Percentiles rank a stretch among this genome's conserved stretches.
Evolutionary conservation across 2,113 vertebrate genomes (phyloP).

Genomic region (Procavia capensis): DNA sequence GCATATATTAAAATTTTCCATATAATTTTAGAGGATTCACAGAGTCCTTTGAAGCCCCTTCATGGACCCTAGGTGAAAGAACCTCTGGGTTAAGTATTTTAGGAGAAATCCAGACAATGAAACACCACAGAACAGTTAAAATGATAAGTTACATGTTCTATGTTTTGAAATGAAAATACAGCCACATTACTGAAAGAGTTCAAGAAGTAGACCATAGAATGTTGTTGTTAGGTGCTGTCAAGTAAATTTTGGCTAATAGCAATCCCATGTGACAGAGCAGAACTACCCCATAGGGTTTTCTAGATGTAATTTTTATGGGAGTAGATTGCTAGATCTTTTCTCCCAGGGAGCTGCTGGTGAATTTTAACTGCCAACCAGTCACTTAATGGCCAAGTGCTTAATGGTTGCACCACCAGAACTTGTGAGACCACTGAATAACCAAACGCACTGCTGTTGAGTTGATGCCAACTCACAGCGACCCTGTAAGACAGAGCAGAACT

Average conservation of each 20-base stretch:
- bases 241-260: neutral
- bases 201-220: conserved; percentile 32
- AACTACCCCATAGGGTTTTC: neutral
- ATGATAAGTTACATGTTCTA: neutral
- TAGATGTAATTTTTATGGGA: neutral
- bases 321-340: neutral
- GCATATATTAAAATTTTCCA: neutral
- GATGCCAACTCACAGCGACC: no score
- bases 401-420: no score
- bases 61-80: neutral
- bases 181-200: neutral
- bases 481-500: no score
- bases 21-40: neutral
- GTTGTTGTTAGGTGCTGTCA: neutral
- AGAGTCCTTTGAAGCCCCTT: neutral
- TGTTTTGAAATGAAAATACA: conserved; percentile 26
- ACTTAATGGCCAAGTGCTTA: no score
- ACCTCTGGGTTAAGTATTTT: neutral
- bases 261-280: neutral
- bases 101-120: conserved; percentile 9
- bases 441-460: no score
- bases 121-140: conserved; percentile 12
- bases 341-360: neutral
- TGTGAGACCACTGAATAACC: no score
- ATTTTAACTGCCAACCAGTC: neutral